Base-by-base conservation (phyloP, 2,113 vertebrate genomes). In the Paradoxurus hermaphroditus region DNA sequence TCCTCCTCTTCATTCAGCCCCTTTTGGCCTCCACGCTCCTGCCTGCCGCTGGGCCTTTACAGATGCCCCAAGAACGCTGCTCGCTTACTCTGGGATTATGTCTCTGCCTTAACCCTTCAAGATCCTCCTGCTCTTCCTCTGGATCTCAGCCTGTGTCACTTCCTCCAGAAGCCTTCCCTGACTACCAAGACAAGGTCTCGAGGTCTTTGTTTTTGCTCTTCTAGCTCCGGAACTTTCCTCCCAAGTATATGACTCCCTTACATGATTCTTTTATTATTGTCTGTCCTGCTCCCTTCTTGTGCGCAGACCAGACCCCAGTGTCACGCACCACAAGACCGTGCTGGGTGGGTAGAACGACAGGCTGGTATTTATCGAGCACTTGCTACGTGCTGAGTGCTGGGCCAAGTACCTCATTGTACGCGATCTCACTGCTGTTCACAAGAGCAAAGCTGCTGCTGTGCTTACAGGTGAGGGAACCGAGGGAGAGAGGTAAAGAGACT, bases 1-100 rank as follows among this genome's bases (percentile, higher is more conserved):
- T 70, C 13, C 0, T 23, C 62, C 49, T 72, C 12, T 6, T 53
- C 10, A 0, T 5, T 19, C 25, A 21, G 0, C 3, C 49, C 19
- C 2, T 14, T 27, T 3, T 14, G 14, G 53, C 16, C 15, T 13
- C 10, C 0, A 0, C 0, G 15, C 9, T 10, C 36, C 82, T 75
- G 67, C 83, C 62, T 18, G 51, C 21, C 19, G 59, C 29, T 13
- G 19, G 3, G 12, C 25, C 59, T 34, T 44, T 0, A 2, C 29
- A 14, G 19, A 4, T 29, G 44, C 70, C 27, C 59, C 36, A 36
- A 53, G 34, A 56, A 19, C 0, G 53, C 53, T 62, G 36, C 21
- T 46, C 72, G 44, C 62, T 65, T 0, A 0, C 31, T 79, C 39
- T 41, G 68, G 85, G 85, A 36, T 39, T 53, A 63, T 10, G 15